Conservation (phyloP, 2,113 vertebrate species). For the Peromyscus californicus region DNA sequence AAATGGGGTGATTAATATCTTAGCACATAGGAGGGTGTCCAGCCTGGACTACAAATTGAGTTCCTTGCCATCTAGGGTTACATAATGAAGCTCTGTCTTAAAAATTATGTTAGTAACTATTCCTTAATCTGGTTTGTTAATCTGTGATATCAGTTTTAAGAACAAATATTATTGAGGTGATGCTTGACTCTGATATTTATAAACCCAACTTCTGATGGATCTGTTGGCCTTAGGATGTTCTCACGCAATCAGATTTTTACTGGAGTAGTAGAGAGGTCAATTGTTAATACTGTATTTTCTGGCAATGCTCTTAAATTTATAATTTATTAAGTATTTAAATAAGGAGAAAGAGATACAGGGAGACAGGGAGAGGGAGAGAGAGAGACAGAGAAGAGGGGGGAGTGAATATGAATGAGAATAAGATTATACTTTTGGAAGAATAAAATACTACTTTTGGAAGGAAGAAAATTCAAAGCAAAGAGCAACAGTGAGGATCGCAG, state of each 20-base stretch:
- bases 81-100: too few relatives aligned
- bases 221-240: conserved; percentile 81
- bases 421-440: too few relatives aligned
- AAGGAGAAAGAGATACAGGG: conserved; percentile 14
- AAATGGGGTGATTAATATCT: too few relatives aligned
- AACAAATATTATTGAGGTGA: too few relatives aligned
- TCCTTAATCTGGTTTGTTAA: too few relatives aligned
- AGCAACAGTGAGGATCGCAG: conserved; percentile 52
- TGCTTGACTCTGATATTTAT: too few relatives aligned
- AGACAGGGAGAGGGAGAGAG: background rate
- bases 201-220: background rate
- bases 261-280: background rate
- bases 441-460: conserved; percentile 81
- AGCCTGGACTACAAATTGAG: too few relatives aligned
- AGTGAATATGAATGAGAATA: background rate
- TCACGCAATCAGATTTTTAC: conserved; percentile 49
- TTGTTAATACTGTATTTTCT: conserved; percentile 66
- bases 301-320: conserved; percentile 81
- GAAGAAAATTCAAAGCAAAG: background rate
- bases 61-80: too few relatives aligned
- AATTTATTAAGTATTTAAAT: conserved; percentile 76
- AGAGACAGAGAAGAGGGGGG: background rate
- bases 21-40: too few relatives aligned
- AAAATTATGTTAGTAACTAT: too few relatives aligned
- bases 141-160: too few relatives aligned